A percentile compares a stretch with the other conserved stretches of the same genome.
Conservation (phyloP, 2,797 vertebrate genomes). For the Babyrousa celebensis region DNA sequence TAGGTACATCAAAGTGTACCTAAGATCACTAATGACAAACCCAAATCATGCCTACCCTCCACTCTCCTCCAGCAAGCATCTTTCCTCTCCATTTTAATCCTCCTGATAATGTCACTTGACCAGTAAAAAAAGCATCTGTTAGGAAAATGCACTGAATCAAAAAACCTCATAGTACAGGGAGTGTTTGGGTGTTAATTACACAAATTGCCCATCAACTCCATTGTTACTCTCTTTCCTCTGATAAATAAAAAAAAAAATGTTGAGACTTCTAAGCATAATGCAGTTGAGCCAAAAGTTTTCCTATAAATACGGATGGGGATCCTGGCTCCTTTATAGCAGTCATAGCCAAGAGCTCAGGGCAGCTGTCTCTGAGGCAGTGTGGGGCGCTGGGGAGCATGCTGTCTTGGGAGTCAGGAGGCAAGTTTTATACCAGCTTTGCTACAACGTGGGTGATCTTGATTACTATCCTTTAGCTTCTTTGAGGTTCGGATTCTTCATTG, state of each 20-base stretch:
- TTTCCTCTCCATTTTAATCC: slow-evolving; percentile 76
- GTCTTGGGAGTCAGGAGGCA: background rate
- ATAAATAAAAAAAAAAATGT: slow-evolving; percentile 77
- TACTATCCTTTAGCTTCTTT: background rate
- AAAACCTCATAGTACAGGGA: slow-evolving; percentile 77
- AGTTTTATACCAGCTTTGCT: background rate
- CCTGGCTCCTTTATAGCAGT: background rate
- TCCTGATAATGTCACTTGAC: slow-evolving; percentile 75
- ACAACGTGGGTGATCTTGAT: background rate
- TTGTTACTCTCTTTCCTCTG: slow-evolving; percentile 83
- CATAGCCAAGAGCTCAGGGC: background rate
- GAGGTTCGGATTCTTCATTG: background rate
- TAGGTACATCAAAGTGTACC: slow-evolving; percentile 77
- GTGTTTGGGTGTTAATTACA: slow-evolving; percentile 88
- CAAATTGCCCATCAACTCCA: slow-evolving; percentile 87
- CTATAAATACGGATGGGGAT: slow-evolving; percentile 72
- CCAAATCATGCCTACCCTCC: background rate
- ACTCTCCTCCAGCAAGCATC: background rate
- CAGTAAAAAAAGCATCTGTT: slow-evolving; percentile 85
- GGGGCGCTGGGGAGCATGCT: accelerated
- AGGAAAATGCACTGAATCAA: slow-evolving; percentile 76
- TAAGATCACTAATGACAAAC: slow-evolving; percentile 5
- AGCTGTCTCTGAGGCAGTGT: background rate
- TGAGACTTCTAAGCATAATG: slow-evolving; percentile 70
- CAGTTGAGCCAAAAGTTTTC: slow-evolving; percentile 66